Evolutionary conservation across 2,888 invertebrate genomes (phyloP).

Genomic region (Panzeria rudis): DNA sequence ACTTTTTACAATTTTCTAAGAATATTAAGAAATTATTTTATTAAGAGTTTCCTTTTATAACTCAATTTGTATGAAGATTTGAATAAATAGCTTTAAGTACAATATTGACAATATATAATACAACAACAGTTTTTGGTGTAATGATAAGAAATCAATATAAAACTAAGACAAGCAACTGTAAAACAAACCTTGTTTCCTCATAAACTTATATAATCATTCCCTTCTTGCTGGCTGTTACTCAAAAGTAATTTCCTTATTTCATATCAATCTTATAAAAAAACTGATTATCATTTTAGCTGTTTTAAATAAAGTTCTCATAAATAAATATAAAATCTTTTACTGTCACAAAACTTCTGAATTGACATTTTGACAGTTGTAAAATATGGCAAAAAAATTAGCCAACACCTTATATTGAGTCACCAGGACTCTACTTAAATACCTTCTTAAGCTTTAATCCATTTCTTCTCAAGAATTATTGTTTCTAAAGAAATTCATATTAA

Average conservation of each 20-base stretch:
- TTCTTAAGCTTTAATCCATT: slow-evolving; percentile 4
- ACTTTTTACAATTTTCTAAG: too few relatives aligned
- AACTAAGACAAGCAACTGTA: too few relatives aligned
- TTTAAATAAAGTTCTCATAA: slow-evolving; percentile 17
- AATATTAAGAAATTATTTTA: too few relatives aligned
- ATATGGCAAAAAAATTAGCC: slow-evolving; percentile 1
- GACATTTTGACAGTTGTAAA: slow-evolving; percentile 51
- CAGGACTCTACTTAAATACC: neutral
- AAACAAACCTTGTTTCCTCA: too few relatives aligned
- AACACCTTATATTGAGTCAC: slow-evolving; percentile 34
- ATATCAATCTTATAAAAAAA: slow-evolving; percentile 17
- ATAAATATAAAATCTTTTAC: slow-evolving; percentile 12
- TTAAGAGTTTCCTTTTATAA: too few relatives aligned
- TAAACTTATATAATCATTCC: too few relatives aligned
- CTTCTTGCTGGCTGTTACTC: too few relatives aligned
- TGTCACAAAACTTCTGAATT: slow-evolving; percentile 20
- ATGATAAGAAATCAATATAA: too few relatives aligned
- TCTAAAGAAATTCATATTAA: slow-evolving; percentile 22
- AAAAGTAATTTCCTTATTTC: neutral
- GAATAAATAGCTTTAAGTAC: too few relatives aligned
- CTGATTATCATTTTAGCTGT: neutral
- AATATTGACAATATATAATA: too few relatives aligned
- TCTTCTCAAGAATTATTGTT: slow-evolving; percentile 9
- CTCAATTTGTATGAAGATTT: too few relatives aligned
- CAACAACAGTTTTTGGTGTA: too few relatives aligned